Conservation (phyloP, 2,888 invertebrate species). For the Temnothorax unifasciatus region DNA sequence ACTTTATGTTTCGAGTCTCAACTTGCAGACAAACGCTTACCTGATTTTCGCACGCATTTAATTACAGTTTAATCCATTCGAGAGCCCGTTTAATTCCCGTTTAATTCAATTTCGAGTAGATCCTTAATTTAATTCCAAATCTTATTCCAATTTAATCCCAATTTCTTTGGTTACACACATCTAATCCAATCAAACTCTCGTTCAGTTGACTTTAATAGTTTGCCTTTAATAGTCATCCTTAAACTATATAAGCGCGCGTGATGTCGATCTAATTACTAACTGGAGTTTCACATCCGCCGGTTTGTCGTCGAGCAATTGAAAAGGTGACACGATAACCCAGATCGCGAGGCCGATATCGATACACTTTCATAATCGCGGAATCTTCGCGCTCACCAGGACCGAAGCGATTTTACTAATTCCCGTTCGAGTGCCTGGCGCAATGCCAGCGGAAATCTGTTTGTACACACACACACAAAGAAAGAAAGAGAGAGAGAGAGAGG, state of each 20-base stretch:
- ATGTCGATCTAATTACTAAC: slow-evolving; percentile 39
- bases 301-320: slow-evolving; percentile 50
- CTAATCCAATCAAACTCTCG: background rate
- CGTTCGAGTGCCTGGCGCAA: slow-evolving; percentile 56
- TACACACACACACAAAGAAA: slow-evolving; percentile 34
- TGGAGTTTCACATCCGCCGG: slow-evolving; percentile 53
- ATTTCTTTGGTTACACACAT: background rate
- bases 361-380: slow-evolving; percentile 73
- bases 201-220: background rate
- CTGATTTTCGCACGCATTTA: background rate
- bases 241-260: background rate
- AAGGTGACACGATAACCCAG: slow-evolving; percentile 71
- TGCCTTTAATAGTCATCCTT: background rate
- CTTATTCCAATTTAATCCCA: background rate
- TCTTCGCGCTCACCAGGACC: slow-evolving; percentile 61
- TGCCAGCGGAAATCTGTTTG: slow-evolving; percentile 67
- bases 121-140: background rate
- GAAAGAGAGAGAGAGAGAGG: background rate
- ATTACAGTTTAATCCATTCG: slow-evolving; percentile 15
- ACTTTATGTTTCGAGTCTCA: background rate
- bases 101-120: background rate
- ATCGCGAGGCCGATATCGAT: slow-evolving; percentile 66
- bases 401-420: slow-evolving; percentile 58
- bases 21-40: background rate
- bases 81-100: background rate